phyloP scores from a whole-genome alignment of 1,140 invertebrate genomes.

The Apis cerana region DNA sequence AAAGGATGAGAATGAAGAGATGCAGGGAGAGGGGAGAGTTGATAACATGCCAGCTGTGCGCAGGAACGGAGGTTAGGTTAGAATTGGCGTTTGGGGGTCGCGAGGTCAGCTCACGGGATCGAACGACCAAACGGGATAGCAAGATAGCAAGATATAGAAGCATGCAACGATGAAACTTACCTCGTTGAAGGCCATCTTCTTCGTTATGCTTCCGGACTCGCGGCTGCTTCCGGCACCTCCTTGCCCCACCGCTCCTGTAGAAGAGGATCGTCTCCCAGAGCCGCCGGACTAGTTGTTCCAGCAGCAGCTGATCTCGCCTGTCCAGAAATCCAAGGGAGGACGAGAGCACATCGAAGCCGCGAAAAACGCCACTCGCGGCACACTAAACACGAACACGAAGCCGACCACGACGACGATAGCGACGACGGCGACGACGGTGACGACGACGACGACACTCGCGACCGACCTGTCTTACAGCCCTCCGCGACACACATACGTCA shows the following conservation, averaged over 20 bases:
- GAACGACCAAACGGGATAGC: conserved; percentile 46
- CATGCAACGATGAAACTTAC: conserved; percentile 60
- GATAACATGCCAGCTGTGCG: conserved; percentile 74
- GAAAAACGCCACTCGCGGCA: conserved; percentile 52
- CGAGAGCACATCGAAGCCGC: conserved; percentile 66
- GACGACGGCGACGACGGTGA: conserved; percentile 53
- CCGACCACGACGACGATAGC: conserved; percentile 42
- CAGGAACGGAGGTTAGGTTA: conserved; percentile 69
- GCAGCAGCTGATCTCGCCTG: conserved; percentile 62
- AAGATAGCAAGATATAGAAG: not conserved
- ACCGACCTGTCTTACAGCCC: conserved; percentile 70
- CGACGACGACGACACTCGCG: conserved; percentile 54
- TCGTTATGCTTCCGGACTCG: conserved; percentile 77
- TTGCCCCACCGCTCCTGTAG: conserved; percentile 75
- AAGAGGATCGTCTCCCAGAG: conserved; percentile 56
- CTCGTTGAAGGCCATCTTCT: conserved; percentile 82
- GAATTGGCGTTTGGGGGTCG: conserved; percentile 69
- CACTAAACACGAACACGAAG: conserved; percentile 43
- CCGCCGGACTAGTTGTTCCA: conserved; percentile 65
- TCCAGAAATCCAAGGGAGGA: conserved; percentile 55
- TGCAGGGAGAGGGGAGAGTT: conserved; percentile 45
- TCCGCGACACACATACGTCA: conserved; percentile 79
- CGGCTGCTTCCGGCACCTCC: conserved; percentile 77
- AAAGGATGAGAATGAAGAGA: conserved; percentile 30
- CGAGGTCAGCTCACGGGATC: conserved; percentile 64